Conservation (phyloP, 2,797 vertebrate genomes). For the Rhinatrema bivittatum region DNA sequence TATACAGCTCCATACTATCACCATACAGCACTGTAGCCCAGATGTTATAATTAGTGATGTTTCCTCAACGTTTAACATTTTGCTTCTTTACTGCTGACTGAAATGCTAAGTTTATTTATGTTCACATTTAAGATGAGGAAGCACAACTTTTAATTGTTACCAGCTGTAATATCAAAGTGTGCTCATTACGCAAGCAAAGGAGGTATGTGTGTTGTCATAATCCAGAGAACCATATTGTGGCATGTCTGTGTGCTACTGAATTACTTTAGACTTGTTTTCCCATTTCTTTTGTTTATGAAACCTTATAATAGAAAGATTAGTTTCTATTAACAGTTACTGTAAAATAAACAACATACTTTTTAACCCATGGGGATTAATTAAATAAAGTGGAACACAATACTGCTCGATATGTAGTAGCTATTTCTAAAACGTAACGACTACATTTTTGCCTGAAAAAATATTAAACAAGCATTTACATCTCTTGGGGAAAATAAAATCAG, state of each 20-base stretch:
- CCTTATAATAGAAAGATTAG: slow-evolving; percentile 48
- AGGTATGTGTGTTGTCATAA: slow-evolving; percentile 44
- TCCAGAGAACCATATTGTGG: slow-evolving; percentile 38
- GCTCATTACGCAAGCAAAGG: slow-evolving; percentile 50
- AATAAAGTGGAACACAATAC: not conserved
- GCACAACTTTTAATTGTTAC: slow-evolving; percentile 55
- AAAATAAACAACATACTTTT: not conserved
- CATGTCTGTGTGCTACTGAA: slow-evolving; percentile 43
- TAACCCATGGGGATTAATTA: not conserved
- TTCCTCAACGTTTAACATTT: slow-evolving; percentile 55
- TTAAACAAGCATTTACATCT: too few relatives aligned
- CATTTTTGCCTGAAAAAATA: slow-evolving; percentile 8
- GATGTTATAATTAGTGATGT: slow-evolving; percentile 58
- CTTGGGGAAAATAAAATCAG: slow-evolving; percentile 3
- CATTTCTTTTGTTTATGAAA: slow-evolving; percentile 56
- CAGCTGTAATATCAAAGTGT: slow-evolving; percentile 57
- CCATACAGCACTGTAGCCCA: slow-evolving; percentile 35
- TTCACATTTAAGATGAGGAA: slow-evolving; percentile 48
- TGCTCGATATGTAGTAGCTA: not conserved
- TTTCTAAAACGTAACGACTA: slow-evolving; percentile 4
- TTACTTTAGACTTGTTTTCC: slow-evolving; percentile 51
- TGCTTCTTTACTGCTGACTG: slow-evolving; percentile 19
- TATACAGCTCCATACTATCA: slow-evolving; percentile 10
- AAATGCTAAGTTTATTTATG: slow-evolving; percentile 55
- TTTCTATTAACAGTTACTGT: slow-evolving; percentile 6